Conservation (phyloP, 2,797 vertebrate species). For the Gymnopithys bicolor region DNA sequence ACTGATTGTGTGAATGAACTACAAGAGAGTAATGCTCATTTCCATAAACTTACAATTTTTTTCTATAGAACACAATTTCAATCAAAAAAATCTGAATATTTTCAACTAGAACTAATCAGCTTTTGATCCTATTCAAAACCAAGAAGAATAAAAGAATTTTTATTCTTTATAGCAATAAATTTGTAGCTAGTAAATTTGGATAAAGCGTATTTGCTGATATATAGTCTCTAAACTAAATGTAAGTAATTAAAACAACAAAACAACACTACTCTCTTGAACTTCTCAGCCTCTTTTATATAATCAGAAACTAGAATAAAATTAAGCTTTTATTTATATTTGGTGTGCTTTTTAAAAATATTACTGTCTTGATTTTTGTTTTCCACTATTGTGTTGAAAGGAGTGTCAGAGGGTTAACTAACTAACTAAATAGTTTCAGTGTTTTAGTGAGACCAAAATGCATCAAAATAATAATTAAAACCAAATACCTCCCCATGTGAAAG, state of each 20-base stretch:
- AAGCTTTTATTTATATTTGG: neutral
- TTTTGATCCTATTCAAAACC: neutral
- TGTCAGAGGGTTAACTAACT: neutral
- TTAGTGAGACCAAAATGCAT: neutral
- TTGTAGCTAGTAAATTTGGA: neutral
- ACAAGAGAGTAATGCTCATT: neutral
- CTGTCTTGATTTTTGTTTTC: neutral
- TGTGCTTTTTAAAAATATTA: neutral
- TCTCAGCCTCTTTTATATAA: neutral
- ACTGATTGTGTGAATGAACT: neutral
- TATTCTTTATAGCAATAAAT: neutral
- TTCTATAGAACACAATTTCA: neutral
- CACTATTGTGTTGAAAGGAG: neutral
- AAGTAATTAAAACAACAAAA: neutral
- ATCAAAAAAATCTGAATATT: neutral
- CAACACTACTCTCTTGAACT: rapidly evolving
- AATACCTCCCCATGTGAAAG: neutral
- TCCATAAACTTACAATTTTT: neutral
- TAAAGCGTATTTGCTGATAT: neutral
- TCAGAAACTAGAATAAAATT: neutral
- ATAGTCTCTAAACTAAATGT: neutral
- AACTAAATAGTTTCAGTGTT: neutral
- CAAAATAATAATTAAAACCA: neutral
- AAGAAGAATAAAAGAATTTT: neutral
- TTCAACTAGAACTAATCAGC: neutral